Conservation (phyloP, 2,797 vertebrate genomes). For the Ataeniobius toweri region DNA sequence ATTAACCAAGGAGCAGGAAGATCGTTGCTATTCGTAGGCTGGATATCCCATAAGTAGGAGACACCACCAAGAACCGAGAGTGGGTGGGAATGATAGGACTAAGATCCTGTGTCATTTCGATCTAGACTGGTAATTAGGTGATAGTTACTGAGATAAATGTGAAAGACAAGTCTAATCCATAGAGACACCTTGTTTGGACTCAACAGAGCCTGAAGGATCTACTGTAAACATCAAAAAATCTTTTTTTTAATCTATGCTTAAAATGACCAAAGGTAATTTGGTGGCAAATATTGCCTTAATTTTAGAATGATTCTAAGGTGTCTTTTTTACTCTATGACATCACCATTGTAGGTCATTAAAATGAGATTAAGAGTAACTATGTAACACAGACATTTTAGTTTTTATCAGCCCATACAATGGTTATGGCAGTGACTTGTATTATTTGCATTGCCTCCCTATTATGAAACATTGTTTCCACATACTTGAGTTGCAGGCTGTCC, state of each 20-base stretch:
- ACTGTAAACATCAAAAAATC: neutral
- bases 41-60: neutral
- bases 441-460: conserved; percentile 53
- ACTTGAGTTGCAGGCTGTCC: conserved; percentile 62
- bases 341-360: neutral
- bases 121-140: neutral
- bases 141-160: neutral
- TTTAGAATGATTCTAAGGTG: neutral
- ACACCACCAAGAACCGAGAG: neutral
- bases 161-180: neutral
- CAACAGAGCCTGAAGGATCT: neutral
- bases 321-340: neutral
- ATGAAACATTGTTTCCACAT: conserved; percentile 57
- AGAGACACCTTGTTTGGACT: neutral
- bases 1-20: neutral
- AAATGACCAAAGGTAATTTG: neutral
- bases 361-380: neutral
- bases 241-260: neutral
- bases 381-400: conserved; percentile 31
- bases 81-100: neutral
- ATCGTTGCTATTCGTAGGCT: neutral
- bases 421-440: conserved; percentile 49
- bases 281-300: neutral
- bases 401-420: conserved; percentile 56
- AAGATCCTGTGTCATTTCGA: neutral